Conservation (phyloP, 1,140 invertebrate species). For the Schlechtendalia chinensis region DNA sequence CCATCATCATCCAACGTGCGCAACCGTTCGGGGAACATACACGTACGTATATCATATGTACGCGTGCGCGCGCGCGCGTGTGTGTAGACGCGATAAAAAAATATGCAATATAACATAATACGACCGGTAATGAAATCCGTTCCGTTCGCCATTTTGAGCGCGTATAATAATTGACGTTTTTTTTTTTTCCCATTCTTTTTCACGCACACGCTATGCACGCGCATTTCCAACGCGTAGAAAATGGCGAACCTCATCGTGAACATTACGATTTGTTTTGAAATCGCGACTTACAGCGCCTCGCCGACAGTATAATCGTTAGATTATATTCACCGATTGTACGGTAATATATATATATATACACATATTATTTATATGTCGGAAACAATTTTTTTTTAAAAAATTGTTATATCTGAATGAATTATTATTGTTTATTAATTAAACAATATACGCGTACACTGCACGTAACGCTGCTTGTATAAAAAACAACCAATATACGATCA, state of each 20-base stretch:
- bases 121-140: constrained; percentile 45
- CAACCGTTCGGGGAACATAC: background rate
- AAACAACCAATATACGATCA: no score
- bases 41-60: background rate
- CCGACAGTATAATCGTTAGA: no score
- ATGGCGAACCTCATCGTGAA: constrained; percentile 34
- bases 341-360: no score
- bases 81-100: constrained; percentile 8
- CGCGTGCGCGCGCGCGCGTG: background rate
- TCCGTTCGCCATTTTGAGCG: constrained; percentile 39
- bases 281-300: background rate
- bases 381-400: no score
- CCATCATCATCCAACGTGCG: background rate
- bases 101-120: constrained; percentile 30
- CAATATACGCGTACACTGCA: no score
- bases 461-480: no score
- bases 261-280: constrained; percentile 22
- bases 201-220: background rate
- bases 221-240: constrained; percentile 10
- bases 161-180: constrained; percentile 35
- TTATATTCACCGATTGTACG: no score
- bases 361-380: no score
- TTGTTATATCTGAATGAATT: no score
- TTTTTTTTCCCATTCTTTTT: constrained; percentile 1
- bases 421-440: no score